These are phyloP conservation scores for Pelodiscus sinensis DNA, from an alignment of 2,113 vertebrate genomes.

Conservation along the genomic window DNA sequence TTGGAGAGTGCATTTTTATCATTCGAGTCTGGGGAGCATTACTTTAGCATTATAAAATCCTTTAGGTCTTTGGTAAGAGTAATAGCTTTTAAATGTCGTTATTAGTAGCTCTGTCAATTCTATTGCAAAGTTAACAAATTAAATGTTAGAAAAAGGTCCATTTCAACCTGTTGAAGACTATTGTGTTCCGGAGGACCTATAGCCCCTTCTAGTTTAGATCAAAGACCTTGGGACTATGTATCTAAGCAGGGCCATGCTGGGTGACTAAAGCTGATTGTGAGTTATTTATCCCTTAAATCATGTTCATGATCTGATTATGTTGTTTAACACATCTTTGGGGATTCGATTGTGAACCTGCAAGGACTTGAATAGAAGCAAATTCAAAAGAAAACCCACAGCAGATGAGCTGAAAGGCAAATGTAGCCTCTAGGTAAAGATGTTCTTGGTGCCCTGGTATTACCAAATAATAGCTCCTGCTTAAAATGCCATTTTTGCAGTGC, in stretches of 20 bases:
- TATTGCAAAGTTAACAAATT: slow-evolving; percentile 43
- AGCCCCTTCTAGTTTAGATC: slow-evolving; percentile 24
- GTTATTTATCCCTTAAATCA: slow-evolving; percentile 54
- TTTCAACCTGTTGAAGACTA: background rate
- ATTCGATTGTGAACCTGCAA: slow-evolving; percentile 56
- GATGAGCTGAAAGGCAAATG: slow-evolving; percentile 9
- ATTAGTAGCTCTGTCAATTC: slow-evolving; percentile 28
- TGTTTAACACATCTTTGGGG: slow-evolving; percentile 49
- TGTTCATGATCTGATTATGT: slow-evolving; percentile 57
- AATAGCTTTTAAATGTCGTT: slow-evolving; percentile 47
- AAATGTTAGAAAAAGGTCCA: background rate
- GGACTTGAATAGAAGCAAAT: slow-evolving; percentile 8
- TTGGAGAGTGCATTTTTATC: slow-evolving; percentile 28
- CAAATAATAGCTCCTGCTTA: slow-evolving; percentile 44
- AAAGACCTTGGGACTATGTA: slow-evolving; percentile 39
- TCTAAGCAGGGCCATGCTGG: background rate
- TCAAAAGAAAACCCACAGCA: slow-evolving; percentile 4
- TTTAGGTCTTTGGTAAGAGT: slow-evolving; percentile 2
- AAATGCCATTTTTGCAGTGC: slow-evolving; percentile 11
- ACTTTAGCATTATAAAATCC: slow-evolving; percentile 50
- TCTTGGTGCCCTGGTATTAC: slow-evolving; percentile 27
- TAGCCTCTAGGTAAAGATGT: slow-evolving; percentile 52
- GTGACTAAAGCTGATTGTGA: slow-evolving; percentile 57
- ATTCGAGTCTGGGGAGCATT: slow-evolving; percentile 25
- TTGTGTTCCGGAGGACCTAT: background rate